Conservation (phyloP, 2,888 invertebrate species). For the Agrotis ipsilon region DNA sequence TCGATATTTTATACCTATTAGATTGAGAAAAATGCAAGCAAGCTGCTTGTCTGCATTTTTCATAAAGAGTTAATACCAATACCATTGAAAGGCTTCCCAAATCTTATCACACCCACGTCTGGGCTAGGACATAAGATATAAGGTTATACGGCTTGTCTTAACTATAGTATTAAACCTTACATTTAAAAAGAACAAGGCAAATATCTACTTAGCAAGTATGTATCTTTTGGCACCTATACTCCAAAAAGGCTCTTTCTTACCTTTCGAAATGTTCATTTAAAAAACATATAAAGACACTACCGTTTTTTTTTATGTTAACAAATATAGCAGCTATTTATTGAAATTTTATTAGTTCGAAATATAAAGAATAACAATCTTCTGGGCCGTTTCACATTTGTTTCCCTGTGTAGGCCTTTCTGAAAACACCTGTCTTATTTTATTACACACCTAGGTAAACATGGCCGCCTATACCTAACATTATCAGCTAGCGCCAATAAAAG, state of each 20-base stretch:
- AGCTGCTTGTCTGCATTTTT: neutral
- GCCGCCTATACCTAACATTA: neutral
- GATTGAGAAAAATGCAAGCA: neutral
- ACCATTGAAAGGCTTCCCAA: too few species aligned
- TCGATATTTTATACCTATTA: neutral
- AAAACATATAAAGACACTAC: neutral
- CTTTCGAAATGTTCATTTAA: too few species aligned
- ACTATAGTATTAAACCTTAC: too few species aligned
- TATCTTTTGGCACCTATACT: too few species aligned
- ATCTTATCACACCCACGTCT: neutral
- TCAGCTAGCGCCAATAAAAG: slow-evolving; percentile 26
- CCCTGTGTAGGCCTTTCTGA: too few species aligned
- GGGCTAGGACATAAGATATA: too few species aligned
- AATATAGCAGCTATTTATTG: too few species aligned
- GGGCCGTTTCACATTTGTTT: neutral
- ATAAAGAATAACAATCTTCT: too few species aligned
- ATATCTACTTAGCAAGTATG: too few species aligned
- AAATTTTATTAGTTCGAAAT: neutral
- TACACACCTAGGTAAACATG: neutral
- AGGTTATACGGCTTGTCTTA: too few species aligned
- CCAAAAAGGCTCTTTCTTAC: too few species aligned
- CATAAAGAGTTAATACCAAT: neutral
- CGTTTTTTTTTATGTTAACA: neutral
- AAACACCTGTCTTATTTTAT: neutral
- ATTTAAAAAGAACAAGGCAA: too few species aligned